Conservation (phyloP, 2,113 vertebrate genomes). For the Urocitellus parryii region DNA sequence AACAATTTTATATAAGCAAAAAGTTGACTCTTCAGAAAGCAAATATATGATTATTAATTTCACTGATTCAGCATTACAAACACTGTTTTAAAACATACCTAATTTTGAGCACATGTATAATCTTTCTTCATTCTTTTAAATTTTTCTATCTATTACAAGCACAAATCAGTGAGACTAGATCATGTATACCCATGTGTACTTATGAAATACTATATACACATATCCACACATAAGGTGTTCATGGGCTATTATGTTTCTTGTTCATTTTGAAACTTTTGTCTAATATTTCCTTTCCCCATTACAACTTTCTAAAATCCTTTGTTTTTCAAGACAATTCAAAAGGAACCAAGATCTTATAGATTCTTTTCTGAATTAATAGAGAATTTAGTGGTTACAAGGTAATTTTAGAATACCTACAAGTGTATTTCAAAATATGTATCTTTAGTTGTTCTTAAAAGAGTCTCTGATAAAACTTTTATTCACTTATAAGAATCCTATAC, state of each 20-base stretch:
- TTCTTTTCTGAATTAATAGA: constrained; percentile 47
- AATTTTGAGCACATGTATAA: constrained; percentile 11
- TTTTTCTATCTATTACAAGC: not conserved
- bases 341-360: not conserved
- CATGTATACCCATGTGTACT: not conserved
- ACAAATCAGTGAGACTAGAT: not conserved
- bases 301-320: not conserved
- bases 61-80: not conserved
- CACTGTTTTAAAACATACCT: constrained; percentile 19
- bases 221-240: not conserved
- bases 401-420: constrained; percentile 43
- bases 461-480: constrained; percentile 26
- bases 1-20: not conserved
- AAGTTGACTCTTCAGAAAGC: not conserved
- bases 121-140: not conserved
- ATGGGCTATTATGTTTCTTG: not conserved
- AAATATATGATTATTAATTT: constrained; percentile 52
- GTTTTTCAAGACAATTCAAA: constrained; percentile 47
- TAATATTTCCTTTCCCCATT: not conserved
- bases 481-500: not conserved
- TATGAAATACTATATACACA: not conserved
- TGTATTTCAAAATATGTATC: not conserved
- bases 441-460: not conserved
- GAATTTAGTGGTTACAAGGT: constrained; percentile 19
- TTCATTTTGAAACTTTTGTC: not conserved